phyloP scores from a whole-genome alignment of 1,140 invertebrate species.

The Arctopsyche grandis region DNA sequence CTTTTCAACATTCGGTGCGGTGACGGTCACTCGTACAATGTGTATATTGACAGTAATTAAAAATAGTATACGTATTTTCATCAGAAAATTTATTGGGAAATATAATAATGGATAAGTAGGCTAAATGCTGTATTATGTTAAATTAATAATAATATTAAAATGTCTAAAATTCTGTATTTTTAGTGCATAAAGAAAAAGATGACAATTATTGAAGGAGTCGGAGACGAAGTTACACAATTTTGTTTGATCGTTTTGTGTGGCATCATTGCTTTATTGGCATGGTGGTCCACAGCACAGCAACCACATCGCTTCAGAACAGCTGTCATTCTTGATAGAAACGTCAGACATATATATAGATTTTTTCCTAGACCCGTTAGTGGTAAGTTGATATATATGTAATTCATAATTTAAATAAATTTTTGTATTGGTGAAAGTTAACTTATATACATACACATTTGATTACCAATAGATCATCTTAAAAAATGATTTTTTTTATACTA shows the following conservation, averaged over 20 bases:
- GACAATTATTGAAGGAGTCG: conserved; percentile 80
- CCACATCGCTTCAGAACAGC: conserved; percentile 65
- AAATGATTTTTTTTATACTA: neutral
- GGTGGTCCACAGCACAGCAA: conserved; percentile 74
- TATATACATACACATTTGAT: too few species aligned
- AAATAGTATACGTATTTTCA: too few species aligned
- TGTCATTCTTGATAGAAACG: conserved; percentile 62
- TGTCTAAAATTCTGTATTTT: neutral
- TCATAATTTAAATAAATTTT: too few species aligned
- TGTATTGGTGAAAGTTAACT: too few species aligned
- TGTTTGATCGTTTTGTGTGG: conserved; percentile 71
- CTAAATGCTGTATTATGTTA: too few species aligned
- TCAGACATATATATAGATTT: conserved; percentile 42
- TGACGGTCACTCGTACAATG: too few species aligned
- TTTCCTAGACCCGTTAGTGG: conserved; percentile 6
- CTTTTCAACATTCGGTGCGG: too few species aligned
- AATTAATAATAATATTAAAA: neutral
- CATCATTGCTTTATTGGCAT: conserved; percentile 73
- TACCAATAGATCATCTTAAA: too few species aligned
- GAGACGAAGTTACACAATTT: conserved; percentile 84
- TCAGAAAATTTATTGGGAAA: too few species aligned
- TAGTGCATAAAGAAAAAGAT: conserved; percentile 60
- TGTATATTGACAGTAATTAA: too few species aligned
- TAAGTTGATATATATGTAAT: neutral
- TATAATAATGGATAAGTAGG: too few species aligned